Evolutionary conservation across 2,888 invertebrate genomes (phyloP).

Genomic region (Empis livida): DNA sequence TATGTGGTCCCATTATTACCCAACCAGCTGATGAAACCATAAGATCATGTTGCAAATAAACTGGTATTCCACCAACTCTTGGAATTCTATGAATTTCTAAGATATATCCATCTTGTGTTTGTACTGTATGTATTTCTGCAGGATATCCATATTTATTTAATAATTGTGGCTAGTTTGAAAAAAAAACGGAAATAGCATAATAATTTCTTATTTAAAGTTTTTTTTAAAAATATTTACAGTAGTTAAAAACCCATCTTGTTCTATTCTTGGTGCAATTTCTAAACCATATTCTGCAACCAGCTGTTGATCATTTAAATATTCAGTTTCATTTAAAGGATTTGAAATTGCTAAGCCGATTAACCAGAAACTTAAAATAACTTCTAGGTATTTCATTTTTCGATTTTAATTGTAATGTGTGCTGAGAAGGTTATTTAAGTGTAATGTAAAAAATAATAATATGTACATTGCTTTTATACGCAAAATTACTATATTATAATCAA

Average conservation of each 20-base stretch:
- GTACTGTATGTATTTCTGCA: constrained; percentile 43
- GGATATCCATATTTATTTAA: constrained; percentile 45
- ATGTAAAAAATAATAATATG: too few species aligned
- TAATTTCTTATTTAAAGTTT: too few species aligned
- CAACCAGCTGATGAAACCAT: constrained; percentile 54
- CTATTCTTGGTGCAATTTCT: constrained; percentile 3
- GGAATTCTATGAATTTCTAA: constrained; percentile 56
- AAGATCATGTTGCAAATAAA: constrained; percentile 48
- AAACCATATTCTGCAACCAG: constrained; percentile 2
- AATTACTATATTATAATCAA: too few species aligned
- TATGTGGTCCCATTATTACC: constrained; percentile 49
- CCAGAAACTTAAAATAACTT: neutral
- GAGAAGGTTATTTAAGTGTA: too few species aligned
- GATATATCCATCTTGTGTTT: constrained; percentile 59
- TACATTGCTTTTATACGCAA: too few species aligned
- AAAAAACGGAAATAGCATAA: neutral
- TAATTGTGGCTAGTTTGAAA: constrained; percentile 39
- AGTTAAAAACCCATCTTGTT: constrained; percentile 7
- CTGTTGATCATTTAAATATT: too few species aligned
- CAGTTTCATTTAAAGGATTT: neutral
- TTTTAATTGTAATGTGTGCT: too few species aligned
- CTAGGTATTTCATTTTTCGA: too few species aligned
- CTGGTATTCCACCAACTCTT: constrained; percentile 7
- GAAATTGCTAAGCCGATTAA: neutral
- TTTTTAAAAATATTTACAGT: neutral